Percentiles rank a stretch among this genome's conserved stretches.
Evolutionary conservation across 35 echinoderm and acorn worm genomes (phyloP).

Genomic region (Apostichopus japonicus): DNA sequence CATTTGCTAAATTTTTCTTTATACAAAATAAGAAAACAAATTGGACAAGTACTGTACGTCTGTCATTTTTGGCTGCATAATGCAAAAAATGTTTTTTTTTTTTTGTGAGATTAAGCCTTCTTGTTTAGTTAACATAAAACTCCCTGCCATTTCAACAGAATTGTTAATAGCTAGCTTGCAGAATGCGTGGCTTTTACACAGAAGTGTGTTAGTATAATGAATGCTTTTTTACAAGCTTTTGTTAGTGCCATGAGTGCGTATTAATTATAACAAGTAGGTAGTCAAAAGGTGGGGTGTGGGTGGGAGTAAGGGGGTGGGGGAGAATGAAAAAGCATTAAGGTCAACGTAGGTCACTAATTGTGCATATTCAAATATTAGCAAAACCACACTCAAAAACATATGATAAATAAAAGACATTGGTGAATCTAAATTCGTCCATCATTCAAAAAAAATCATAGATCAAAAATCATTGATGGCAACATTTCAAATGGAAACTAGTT

Average conservation of each 20-base stretch:
- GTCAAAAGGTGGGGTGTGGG: background rate
- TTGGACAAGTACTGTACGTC: too few relatives aligned
- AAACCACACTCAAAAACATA: background rate
- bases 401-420: background rate
- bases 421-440: too few relatives aligned
- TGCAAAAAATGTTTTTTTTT: too few relatives aligned
- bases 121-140: too few relatives aligned
- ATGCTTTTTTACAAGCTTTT: background rate
- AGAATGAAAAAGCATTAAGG: background rate
- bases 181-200: background rate
- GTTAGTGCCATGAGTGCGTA: background rate
- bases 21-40: too few relatives aligned
- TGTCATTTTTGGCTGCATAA: too few relatives aligned
- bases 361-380: conserved; percentile 8
- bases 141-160: too few relatives aligned
- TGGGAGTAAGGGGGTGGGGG: background rate
- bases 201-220: background rate
- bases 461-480: too few relatives aligned
- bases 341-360: background rate
- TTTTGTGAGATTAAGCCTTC: too few relatives aligned
- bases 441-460: too few relatives aligned
- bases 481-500: too few relatives aligned
- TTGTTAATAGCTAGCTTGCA: conserved; percentile 1
- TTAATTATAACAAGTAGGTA: background rate
- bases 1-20: too few relatives aligned